A percentile compares a stretch with the other conserved stretches of the same genome.
These are phyloP conservation scores for Oplegnathus fasciatus DNA, from an alignment of 2,113 vertebrate species.

Conservation along the genomic window DNA sequence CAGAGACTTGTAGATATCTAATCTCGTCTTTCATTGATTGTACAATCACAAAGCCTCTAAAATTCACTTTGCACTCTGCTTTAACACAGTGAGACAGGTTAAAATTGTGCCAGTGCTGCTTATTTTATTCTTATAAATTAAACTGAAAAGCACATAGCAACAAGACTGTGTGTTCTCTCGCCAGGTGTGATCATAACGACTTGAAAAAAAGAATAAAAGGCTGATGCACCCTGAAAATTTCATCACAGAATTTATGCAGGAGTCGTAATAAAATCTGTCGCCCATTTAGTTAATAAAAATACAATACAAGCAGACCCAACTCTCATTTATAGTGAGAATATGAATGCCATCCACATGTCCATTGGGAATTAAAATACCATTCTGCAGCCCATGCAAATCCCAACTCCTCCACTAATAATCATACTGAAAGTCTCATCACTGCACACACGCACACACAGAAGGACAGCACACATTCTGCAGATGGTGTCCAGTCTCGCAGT, in stretches of 20 bases:
- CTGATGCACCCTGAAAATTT: neutral
- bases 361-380: conserved; percentile 15
- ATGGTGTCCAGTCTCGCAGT: conserved; percentile 55
- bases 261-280: neutral
- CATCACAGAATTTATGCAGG: neutral
- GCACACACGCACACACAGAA: neutral
- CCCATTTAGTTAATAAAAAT: neutral
- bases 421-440: neutral
- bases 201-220: neutral
- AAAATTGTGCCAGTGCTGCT: conserved; percentile 16
- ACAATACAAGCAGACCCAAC: neutral
- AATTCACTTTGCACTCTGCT: conserved; percentile 25
- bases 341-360: neutral
- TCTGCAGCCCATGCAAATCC: conserved; percentile 8
- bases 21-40: too few relatives aligned
- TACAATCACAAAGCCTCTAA: neutral
- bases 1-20: too few relatives aligned
- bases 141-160: conserved; percentile 2
- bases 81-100: conserved; percentile 12
- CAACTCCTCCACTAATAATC: neutral
- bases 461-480: conserved; percentile 44
- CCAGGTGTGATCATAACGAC: conserved; percentile 21
- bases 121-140: conserved; percentile 28
- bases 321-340: neutral
- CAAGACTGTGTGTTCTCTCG: conserved; percentile 11